Evolutionary conservation across 2,888 invertebrate genomes (phyloP), one percentile per base, ranked within the genome.

Genomic region (Metopia argyrocephala): DNA sequence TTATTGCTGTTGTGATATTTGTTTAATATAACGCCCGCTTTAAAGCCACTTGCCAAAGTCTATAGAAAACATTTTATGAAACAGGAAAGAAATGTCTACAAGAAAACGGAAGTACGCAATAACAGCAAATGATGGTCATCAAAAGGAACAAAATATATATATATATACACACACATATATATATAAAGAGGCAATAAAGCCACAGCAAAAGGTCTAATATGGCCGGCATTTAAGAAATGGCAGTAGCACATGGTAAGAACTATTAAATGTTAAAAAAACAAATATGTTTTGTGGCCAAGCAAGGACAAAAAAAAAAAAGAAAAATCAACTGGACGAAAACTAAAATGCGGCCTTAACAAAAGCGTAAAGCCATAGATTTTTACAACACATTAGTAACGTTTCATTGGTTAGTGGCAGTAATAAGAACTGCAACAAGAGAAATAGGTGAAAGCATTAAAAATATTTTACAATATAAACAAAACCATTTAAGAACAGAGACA

Each of bases 311-410:
- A 38, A 38, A 38, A 31, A 31, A 3, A 3, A 0, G 9, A 31
- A 31, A 31, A 31, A 38, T 12, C 9, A 2, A 2, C 1, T 3
- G 4, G 15, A 38, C 9, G 1, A 15, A 38, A 15, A 15, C 38
- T 5, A 15, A 6, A 2, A 15, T 9, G 38, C 12, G 9, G 15
- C 3, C 38, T 83, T 83, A 83, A 80, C 80, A 80, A 73, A 61
- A 73, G 76, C 73, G 73, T 73, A 73, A 66, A 78, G 78, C 78
- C 80, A 80, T 80, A 80, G 80, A 78, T 75, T 75, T 80, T 76
- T 80, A 48, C 78, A 80, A 74, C 69, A 76, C 83, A 83, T 83
- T 78, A 76, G 80, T 75, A 69, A 64, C 80, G 73, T 80, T 83
- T 83, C 80, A 83, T 83, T 73, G 71, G 80, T 54, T 65, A 57